Base-by-base conservation (phyloP, 1,140 invertebrate species). In the Cotesia vestalis region DNA sequence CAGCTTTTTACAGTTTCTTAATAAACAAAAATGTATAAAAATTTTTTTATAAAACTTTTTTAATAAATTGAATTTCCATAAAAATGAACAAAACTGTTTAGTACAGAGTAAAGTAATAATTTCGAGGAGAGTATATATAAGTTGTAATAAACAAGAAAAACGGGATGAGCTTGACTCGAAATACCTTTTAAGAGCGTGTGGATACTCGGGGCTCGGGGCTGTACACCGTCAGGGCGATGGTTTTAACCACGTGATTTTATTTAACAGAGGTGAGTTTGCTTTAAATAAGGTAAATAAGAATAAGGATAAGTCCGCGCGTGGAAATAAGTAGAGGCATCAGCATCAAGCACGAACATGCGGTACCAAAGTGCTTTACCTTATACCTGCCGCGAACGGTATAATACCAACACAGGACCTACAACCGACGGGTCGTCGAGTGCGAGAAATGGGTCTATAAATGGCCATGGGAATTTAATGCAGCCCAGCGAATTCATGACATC, bases 301-400 rank as follows among this genome's bases (percentile, higher is more conserved):
- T 27, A 77, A 76, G 73, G 75, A 75, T 27, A 55, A 57, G 12
- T 34, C n/a, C 14, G 14, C 14, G 14, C 17, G 35, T 20, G 40
- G 20, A 38, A 53, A 66, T 66, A 68, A 68, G 55, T 60, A 14
- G n/a, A 52, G 40, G 66, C 27, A 60, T 46, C 40, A 51, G 66
- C 27, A 40, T 46, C 40, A 51, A 63, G 66, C 71, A 76, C 78
- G 75, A 75, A 78, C 78, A 76, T 77, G 75, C 77, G 61, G 62
- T 68, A 77, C 78, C 75, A 75, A 79, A 79, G 78, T 78, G 75
- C 78, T 77, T 80, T 78, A 73, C 75, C 78, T 78, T 79, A 79
- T 79, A 78, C 73, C 64, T 72, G 71, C 67, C 66, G 52, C 72
- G 8, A 60, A 38, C 67, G 72, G 74, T 76, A 74, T 78, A 78